Percentiles rank a stretch among this genome's conserved stretches.
phyloP scores from a whole-genome alignment of 2,797 vertebrate genomes.

The Rhyacichthys aspro region DNA sequence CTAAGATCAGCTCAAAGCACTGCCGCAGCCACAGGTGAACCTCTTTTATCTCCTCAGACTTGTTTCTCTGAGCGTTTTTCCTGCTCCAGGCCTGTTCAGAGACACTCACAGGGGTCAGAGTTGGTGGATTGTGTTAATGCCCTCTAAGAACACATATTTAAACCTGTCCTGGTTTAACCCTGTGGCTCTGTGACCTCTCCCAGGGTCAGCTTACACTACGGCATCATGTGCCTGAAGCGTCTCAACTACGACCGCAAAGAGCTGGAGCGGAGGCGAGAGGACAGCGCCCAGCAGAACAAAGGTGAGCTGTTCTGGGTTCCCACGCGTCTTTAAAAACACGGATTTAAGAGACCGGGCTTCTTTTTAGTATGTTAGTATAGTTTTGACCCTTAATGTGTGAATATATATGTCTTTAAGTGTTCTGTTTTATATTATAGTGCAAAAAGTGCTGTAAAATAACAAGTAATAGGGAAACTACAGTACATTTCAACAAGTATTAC shows the following conservation, averaged over 20 bases:
- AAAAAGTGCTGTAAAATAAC: no score
- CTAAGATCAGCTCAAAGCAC: not conserved
- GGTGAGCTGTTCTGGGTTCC: conserved; percentile 66
- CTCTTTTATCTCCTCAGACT: conserved; percentile 33
- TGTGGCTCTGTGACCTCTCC: conserved; percentile 43
- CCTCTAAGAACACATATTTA: conserved; percentile 34
- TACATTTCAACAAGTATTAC: no score
- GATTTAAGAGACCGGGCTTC: no score
- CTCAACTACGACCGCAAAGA: conserved; percentile 94
- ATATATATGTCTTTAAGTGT: no score
- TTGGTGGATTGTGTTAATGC: conserved; percentile 26
- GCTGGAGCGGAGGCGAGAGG: conserved; percentile 89
- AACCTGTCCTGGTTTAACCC: conserved; percentile 44
- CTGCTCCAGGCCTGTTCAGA: conserved; percentile 3
- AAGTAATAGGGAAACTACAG: no score
- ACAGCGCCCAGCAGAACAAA: conserved; percentile 88
- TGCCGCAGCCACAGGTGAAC: not conserved
- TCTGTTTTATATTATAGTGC: no score
- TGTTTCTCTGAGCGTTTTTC: conserved; percentile 42
- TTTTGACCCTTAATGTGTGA: no score
- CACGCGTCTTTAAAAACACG: not conserved
- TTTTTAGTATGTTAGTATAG: no score
- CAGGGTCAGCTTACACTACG: conserved; percentile 94
- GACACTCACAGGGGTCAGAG: conserved; percentile 31
- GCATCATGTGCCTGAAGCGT: conserved; percentile 94